Evolutionary conservation across 2,797 vertebrate species (phyloP), one percentile per base, ranked within the genome.

Genomic region (Numenius phaeopus): DNA sequence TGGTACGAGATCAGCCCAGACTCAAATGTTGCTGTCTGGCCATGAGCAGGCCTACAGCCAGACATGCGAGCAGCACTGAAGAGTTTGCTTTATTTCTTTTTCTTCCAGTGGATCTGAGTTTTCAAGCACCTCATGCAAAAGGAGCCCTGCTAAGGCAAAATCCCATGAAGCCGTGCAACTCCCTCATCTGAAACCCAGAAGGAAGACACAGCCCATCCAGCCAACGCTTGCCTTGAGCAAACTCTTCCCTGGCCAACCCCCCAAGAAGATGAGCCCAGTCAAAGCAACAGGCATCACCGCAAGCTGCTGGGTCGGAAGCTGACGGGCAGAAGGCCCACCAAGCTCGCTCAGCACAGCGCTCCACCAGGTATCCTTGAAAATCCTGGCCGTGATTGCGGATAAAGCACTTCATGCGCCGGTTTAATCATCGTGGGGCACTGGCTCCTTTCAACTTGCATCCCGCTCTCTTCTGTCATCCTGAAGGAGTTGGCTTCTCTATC

Each of bases 371-470:
- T 1, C 89, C 91, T 81, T 9, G 22, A 89, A 70, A 75, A 92
- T 32, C 29, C 39, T 0, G 0, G 69, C 42, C 10, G 0, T 29
- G n/a, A 20, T 4, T 9, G 19, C 4, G 1, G 65, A 46, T 73
- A 65, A 49, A 34, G 13, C 59, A 10, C 4, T 5, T 20, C 0
- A 0, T 5, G 26, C 0, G 2, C 18, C 9, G 9, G 39, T 59
- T 64, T 39, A 57, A 73, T 47, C 29, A 11, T 0, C 4, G 1
- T 0, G 1, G 78, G 46, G 89, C 73, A 58, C 21, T 0, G 0
- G 37, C 24, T 57, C 59, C 87, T 58, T 50, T 80, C 79, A 95
- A 26, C 69, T 57, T 19, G 20, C 71, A 89, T 27, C 84, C 82
- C 0, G 2, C 78, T 72, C 49, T 69, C 50, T 50, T 76, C 80